A percentile compares a stretch with the other conserved stretches of the same genome.
These are phyloP conservation scores for Vireo griseus DNA, from an alignment of 2,797 vertebrate species.

Conservation along the genomic window DNA sequence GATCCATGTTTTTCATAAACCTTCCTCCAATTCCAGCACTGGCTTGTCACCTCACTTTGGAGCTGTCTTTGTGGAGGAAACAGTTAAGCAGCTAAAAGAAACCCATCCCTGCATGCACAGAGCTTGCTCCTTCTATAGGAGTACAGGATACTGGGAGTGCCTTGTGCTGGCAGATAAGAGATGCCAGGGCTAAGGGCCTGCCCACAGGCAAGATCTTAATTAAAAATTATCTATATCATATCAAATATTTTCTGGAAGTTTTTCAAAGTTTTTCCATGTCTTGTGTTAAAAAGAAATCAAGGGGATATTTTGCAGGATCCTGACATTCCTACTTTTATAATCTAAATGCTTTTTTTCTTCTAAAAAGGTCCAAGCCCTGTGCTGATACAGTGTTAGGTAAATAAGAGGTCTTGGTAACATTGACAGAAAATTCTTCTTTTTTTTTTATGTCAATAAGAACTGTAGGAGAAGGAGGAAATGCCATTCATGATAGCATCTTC, in stretches of 20 bases:
- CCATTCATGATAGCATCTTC: constrained; percentile 8
- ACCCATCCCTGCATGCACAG: background rate
- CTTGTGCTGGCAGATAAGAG: constrained; percentile 25
- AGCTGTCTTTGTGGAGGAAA: background rate
- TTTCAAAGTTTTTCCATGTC: background rate
- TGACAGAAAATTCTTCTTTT: background rate
- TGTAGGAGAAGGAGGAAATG: background rate
- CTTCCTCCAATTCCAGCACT: background rate
- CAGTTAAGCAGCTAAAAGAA: background rate
- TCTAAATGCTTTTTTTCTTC: background rate
- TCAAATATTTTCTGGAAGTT: constrained; percentile 28
- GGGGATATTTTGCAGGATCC: background rate
- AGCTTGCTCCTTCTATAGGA: background rate
- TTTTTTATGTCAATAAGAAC: background rate
- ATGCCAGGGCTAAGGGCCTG: constrained; percentile 30
- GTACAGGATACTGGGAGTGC: constrained; percentile 25
- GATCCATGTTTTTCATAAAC: background rate
- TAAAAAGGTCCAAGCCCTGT: background rate
- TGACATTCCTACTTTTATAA: background rate
- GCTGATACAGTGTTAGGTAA: background rate
- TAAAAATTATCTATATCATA: constrained; percentile 54
- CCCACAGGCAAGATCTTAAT: constrained; percentile 49
- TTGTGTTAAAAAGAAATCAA: background rate
- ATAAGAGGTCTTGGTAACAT: background rate
- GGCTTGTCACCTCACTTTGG: background rate